A percentile compares a stretch with the other conserved stretches of the same genome.
phyloP scores from a whole-genome alignment of 2,888 invertebrate species.

The Dynastes tityus region DNA sequence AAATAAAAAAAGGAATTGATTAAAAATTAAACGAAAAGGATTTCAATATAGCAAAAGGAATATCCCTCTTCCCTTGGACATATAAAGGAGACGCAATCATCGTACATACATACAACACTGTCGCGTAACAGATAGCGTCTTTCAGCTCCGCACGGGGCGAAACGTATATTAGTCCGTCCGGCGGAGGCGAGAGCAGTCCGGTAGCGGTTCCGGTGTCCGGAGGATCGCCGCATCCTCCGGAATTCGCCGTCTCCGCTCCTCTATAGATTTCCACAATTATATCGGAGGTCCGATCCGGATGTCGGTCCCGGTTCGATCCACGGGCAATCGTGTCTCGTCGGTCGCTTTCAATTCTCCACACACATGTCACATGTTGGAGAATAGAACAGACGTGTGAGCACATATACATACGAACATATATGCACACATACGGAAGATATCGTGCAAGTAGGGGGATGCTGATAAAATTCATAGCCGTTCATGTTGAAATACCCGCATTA shows the following conservation, averaged over 20 bases:
- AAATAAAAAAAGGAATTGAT: too few species aligned
- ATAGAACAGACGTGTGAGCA: not conserved
- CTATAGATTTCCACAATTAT: constrained; percentile 65
- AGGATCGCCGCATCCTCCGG: constrained; percentile 61
- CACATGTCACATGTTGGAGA: not conserved
- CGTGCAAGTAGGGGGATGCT: not conserved
- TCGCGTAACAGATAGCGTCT: constrained; percentile 46
- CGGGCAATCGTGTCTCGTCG: constrained; percentile 10
- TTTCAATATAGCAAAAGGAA: too few species aligned
- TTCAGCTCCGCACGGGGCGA: constrained; percentile 55
- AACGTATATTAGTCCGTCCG: constrained; percentile 61
- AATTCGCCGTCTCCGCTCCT: constrained; percentile 58
- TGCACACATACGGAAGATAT: too few species aligned
- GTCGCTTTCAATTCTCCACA: not conserved
- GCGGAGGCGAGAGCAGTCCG: constrained; percentile 60
- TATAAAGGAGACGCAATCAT: too few species aligned
- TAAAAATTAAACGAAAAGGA: too few species aligned
- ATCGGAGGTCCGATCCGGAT: constrained; percentile 61
- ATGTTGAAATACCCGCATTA: too few species aligned
- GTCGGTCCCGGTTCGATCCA: constrained; percentile 48
- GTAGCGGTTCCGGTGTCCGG: constrained; percentile 60
- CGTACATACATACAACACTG: not conserved
- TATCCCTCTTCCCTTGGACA: too few species aligned
- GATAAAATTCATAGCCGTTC: too few species aligned
- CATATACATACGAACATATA: not conserved